Evolutionary conservation across 2,113 vertebrate genomes (phyloP).

Genomic region (Orcinus orca): DNA sequence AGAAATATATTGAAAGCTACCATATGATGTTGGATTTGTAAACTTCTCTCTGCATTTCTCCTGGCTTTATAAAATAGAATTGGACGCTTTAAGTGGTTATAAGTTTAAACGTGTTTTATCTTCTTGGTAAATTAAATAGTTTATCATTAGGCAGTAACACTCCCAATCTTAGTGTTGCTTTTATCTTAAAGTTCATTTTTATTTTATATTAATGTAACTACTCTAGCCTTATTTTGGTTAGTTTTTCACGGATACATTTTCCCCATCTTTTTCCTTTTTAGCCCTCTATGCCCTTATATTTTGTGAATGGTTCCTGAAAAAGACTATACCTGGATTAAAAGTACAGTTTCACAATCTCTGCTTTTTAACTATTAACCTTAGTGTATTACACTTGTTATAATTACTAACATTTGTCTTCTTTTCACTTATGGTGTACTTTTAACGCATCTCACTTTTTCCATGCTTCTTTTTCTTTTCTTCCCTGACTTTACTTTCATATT

Average conservation of each 20-base stretch:
- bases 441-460: background rate
- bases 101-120: background rate
- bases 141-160: background rate
- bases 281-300: background rate
- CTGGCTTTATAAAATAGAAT: background rate
- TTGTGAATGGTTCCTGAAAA: background rate
- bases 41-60: background rate
- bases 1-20: background rate
- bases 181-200: background rate
- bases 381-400: background rate
- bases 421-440: background rate
- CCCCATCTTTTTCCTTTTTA: background rate
- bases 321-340: background rate
- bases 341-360: background rate
- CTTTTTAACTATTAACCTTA: background rate
- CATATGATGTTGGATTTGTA: background rate
- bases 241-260: background rate
- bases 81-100: background rate
- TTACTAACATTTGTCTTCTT: background rate
- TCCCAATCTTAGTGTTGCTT: background rate
- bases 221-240: background rate
- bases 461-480: background rate
- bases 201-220: background rate
- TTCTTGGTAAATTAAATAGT: background rate
- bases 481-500: background rate